These are phyloP conservation scores for Synanthedon formicaeformis DNA, from an alignment of 2,888 invertebrate genomes.

Conservation along the genomic window DNA sequence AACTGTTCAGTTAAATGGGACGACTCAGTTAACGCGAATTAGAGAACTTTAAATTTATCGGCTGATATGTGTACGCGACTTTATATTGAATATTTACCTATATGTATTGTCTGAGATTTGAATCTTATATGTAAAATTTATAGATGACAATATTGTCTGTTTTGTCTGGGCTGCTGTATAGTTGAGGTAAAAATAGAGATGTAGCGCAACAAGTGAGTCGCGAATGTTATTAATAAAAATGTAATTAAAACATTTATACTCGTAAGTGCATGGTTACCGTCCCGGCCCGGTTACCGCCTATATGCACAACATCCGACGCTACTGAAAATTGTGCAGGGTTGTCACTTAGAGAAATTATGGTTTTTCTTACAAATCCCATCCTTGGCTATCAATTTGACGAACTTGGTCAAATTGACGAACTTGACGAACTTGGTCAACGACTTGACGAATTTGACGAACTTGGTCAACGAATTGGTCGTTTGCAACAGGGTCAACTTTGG, in stretches of 20 bases:
- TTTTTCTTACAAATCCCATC: neutral
- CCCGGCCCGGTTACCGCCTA: conserved; percentile 31
- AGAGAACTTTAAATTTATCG: conserved; percentile 1
- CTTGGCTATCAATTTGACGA: no score
- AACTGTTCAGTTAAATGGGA: conserved; percentile 50
- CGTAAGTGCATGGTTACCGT: conserved; percentile 16
- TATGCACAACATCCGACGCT: conserved; percentile 27
- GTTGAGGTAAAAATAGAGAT: neutral
- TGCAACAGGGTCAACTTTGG: no score
- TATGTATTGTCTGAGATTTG: no score
- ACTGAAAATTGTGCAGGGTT: conserved; percentile 28
- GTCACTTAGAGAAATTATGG: conserved; percentile 24
- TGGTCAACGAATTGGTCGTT: no score
- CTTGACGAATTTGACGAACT: no score
- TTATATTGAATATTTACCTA: no score
- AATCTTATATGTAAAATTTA: no score
- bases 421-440: no score
- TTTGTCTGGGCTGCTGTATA: neutral
- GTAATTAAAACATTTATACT: conserved; percentile 23
- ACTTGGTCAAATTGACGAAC: no score
- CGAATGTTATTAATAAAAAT: conserved; percentile 2
- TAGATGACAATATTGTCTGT: no score
- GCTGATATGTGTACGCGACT: neutral
- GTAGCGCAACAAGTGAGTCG: neutral
- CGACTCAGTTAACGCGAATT: conserved; percentile 37